Conservation (phyloP, 2,113 vertebrate species). For the Patagioenas fasciata region DNA sequence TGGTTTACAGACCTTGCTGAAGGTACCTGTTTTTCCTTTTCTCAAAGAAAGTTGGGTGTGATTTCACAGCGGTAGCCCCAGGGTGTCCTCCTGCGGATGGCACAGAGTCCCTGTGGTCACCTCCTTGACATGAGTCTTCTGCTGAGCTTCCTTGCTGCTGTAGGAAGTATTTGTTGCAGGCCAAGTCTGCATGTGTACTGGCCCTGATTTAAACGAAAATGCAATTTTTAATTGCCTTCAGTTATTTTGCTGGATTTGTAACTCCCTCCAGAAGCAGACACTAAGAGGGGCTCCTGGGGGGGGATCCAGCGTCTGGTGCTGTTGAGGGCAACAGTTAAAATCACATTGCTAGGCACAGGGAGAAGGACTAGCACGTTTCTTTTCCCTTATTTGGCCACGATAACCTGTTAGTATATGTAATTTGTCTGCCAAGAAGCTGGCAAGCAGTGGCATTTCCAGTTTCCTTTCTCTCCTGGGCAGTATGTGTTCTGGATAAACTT, state of each 20-base stretch:
- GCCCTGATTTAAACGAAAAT: not conserved
- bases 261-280: not conserved
- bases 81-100: not conserved
- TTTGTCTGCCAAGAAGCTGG: not conserved
- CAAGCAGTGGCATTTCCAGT: not conserved
- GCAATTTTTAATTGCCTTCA: not conserved
- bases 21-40: not conserved
- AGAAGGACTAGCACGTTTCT: not conserved
- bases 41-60: not conserved
- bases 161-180: not conserved
- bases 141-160: not conserved
- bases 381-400: not conserved
- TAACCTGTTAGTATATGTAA: not conserved
- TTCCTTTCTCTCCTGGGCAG: not conserved
- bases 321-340: not conserved
- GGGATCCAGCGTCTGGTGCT: rapidly evolving
- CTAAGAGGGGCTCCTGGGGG: not conserved
- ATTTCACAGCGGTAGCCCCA: not conserved
- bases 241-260: not conserved
- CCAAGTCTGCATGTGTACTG: not conserved
- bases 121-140: not conserved
- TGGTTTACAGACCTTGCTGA: not conserved
- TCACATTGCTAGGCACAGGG: not conserved
- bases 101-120: rapidly evolving
- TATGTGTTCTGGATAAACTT: not conserved